A percentile compares a stretch with the other conserved stretches of the same genome.
These are phyloP conservation scores for Remorina albescens DNA, from an alignment of 2,797 vertebrate genomes.

Conservation along the genomic window DNA sequence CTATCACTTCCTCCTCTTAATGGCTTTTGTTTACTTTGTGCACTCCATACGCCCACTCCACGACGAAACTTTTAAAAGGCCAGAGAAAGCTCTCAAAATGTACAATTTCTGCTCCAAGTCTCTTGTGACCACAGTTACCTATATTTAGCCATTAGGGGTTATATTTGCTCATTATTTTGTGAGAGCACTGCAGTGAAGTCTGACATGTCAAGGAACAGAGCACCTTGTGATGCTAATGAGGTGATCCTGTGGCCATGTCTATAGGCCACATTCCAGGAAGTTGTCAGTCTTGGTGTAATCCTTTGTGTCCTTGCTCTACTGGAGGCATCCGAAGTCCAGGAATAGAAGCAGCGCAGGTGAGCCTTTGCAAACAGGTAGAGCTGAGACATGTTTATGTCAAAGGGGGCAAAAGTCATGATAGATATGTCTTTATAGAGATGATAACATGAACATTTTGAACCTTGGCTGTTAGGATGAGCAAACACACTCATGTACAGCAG, in stretches of 20 bases:
- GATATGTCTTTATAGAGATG: conserved; percentile 35
- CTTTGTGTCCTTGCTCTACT: conserved; percentile 51
- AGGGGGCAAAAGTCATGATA: conserved; percentile 47
- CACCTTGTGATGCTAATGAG: conserved; percentile 79
- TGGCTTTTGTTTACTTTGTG: conserved; percentile 77
- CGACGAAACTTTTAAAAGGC: conserved; percentile 63
- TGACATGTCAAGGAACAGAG: conserved; percentile 72
- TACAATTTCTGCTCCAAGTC: conserved; percentile 38
- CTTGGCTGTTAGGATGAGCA: neutral
- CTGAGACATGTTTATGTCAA: conserved; percentile 45
- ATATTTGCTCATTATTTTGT: conserved; percentile 80
- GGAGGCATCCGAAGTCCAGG: conserved; percentile 53
- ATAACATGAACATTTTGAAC: neutral
- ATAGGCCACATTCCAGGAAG: conserved; percentile 63
- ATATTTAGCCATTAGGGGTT: conserved; percentile 76
- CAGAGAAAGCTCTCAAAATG: conserved; percentile 45
- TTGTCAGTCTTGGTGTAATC: conserved; percentile 68
- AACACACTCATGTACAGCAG: neutral
- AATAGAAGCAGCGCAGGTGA: conserved; percentile 73
- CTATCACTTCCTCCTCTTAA: conserved; percentile 73
- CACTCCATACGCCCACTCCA: conserved; percentile 61
- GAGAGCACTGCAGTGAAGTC: conserved; percentile 62
- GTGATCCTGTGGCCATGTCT: conserved; percentile 72
- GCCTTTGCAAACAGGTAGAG: conserved; percentile 31
- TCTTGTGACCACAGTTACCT: conserved; percentile 57